Conservation (phyloP, 1,140 invertebrate species). For the Drosophila aff. region DNA sequence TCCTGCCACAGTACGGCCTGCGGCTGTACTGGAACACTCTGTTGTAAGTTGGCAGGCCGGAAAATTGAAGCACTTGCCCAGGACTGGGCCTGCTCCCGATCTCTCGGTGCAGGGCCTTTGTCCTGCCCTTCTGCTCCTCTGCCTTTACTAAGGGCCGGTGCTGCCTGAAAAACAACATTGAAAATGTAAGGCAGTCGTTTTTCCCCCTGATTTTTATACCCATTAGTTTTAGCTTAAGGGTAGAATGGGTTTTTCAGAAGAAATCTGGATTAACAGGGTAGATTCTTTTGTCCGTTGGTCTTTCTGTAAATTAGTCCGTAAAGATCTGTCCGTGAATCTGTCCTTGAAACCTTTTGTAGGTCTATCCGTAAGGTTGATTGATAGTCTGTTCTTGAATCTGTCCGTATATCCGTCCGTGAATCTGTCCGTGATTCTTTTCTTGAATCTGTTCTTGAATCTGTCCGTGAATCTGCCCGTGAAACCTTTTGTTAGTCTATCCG, state of each 20-base stretch:
- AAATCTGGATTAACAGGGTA: too few species aligned
- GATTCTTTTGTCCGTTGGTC: too few species aligned
- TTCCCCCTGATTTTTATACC: slow-evolving; percentile 13
- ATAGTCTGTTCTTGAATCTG: too few species aligned
- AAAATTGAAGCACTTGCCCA: slow-evolving; percentile 77
- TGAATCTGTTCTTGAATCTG: not conserved
- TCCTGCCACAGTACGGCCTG: not conserved
- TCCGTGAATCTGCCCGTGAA: not conserved
- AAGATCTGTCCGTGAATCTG: not conserved
- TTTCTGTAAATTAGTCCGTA: not conserved
- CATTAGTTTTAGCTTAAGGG: not conserved
- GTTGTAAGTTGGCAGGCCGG: slow-evolving; percentile 70
- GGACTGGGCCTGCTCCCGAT: slow-evolving; percentile 32
- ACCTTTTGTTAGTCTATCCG: not conserved
- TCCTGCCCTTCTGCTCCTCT: slow-evolving; percentile 18
- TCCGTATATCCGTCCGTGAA: not conserved
- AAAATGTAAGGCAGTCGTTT: slow-evolving; percentile 49
- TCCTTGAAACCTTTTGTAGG: not conserved
- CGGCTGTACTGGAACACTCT: slow-evolving; percentile 32
- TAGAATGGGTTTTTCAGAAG: not conserved
- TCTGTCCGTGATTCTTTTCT: not conserved
- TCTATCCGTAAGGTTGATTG: too few species aligned
- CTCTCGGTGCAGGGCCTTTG: slow-evolving; percentile 34
- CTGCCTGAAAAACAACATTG: slow-evolving; percentile 59
- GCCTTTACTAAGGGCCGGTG: not conserved